Evolutionary conservation across 64 coral and sea anemone genomes (phyloP).

Genomic region (Stichodactyla helianthus): DNA sequence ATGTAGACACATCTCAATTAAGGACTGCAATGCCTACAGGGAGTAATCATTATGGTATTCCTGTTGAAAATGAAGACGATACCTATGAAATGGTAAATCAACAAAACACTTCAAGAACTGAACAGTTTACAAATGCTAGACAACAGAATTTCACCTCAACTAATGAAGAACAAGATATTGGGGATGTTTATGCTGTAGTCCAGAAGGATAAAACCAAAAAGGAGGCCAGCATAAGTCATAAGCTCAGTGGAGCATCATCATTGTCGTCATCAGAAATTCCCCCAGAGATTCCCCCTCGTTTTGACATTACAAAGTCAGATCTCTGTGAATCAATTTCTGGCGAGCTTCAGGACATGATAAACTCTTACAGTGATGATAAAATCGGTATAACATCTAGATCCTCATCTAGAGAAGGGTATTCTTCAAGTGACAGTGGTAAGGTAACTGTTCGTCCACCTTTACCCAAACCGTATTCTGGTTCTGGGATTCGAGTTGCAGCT

Average conservation of each 20-base stretch:
- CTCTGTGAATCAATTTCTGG: slow-evolving; percentile 74
- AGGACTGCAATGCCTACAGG: slow-evolving; percentile 5
- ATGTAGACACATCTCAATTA: slow-evolving; percentile 36
- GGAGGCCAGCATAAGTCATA: neutral
- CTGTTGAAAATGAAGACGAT: neutral
- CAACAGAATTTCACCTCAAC: neutral
- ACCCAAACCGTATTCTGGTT: slow-evolving; percentile 82
- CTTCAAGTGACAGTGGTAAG: slow-evolving; percentile 16
- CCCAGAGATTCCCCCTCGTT: slow-evolving; percentile 35
- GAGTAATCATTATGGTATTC: neutral
- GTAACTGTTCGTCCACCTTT: slow-evolving; percentile 49
- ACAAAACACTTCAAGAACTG: slow-evolving; percentile 42
- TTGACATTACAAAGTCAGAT: slow-evolving; percentile 20
- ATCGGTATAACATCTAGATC: neutral
- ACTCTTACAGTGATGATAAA: slow-evolving; percentile 28
- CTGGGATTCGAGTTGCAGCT: neutral
- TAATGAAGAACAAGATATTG: slow-evolving; percentile 15
- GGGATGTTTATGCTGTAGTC: slow-evolving; percentile 81
- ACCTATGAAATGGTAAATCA: slow-evolving; percentile 13
- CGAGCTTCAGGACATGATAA: slow-evolving; percentile 67
- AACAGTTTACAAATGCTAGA: slow-evolving; percentile 19
- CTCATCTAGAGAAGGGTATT: neutral
- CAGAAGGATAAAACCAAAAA: slow-evolving; percentile 66
- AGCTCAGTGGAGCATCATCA: neutral
- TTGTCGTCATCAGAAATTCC: slow-evolving; percentile 40